phyloP scores from a whole-genome alignment of 2,113 vertebrate genomes.

The Eclectus roratus region DNA sequence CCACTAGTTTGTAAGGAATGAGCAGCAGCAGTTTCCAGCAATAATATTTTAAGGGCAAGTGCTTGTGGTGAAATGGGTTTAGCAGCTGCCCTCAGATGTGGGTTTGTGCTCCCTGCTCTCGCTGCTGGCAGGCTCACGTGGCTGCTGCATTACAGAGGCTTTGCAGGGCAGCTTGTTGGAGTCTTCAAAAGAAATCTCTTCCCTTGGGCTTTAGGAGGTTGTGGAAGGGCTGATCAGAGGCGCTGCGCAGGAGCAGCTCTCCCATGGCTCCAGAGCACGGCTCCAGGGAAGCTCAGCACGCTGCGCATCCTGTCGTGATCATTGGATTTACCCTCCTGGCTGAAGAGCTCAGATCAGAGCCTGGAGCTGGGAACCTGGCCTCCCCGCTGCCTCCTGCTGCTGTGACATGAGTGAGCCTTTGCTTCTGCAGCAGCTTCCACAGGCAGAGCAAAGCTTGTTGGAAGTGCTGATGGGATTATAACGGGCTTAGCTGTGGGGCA shows the following conservation, averaged over 20 bases:
- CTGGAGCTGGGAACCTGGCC: not conserved
- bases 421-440: not conserved
- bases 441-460: not conserved
- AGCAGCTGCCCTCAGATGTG: not conserved
- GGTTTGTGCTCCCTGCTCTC: not conserved
- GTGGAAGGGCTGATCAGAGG: not conserved
- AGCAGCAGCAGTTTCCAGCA: not conserved
- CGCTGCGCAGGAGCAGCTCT: not conserved
- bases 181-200: not conserved
- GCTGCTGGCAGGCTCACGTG: not conserved
- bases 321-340: rapidly evolving
- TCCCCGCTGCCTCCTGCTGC: not conserved
- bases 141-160: not conserved
- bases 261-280: rapidly evolving
- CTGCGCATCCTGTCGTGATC: rapidly evolving
- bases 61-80: rapidly evolving
- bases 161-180: rapidly evolving
- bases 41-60: not conserved
- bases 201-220: not conserved
- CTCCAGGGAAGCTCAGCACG: rapidly evolving
- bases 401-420: not conserved
- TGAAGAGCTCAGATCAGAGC: not conserved
- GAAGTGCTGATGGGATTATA: not conserved
- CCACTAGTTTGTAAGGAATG: rapidly evolving
- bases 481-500: not conserved